These are phyloP conservation scores for Australoheros facetus DNA, from an alignment of 2,797 vertebrate genomes.

Conservation along the genomic window DNA sequence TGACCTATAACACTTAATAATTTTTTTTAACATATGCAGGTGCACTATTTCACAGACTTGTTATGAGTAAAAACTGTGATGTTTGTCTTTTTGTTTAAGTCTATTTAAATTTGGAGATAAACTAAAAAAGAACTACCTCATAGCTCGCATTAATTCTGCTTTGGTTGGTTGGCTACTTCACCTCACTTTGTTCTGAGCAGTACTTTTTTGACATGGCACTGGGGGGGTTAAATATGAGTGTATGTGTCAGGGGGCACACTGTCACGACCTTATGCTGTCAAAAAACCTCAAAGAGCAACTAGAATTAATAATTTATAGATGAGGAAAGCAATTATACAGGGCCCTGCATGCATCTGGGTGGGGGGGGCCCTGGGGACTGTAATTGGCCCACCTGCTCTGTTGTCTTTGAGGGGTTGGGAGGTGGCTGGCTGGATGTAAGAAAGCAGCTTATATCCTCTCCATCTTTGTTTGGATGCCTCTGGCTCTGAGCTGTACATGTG, in stretches of 20 bases:
- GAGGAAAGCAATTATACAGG: constrained; percentile 81
- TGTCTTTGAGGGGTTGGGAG: constrained; percentile 49
- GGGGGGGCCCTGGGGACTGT: constrained; percentile 59
- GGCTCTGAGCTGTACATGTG: constrained; percentile 24
- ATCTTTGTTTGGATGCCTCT: constrained; percentile 68
- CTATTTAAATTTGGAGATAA: neutral
- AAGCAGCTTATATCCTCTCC: constrained; percentile 24
- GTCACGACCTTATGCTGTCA: constrained; percentile 47
- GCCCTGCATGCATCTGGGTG: constrained; percentile 66
- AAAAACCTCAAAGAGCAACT: constrained; percentile 61
- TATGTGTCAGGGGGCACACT: constrained; percentile 51
- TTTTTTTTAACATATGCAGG: neutral
- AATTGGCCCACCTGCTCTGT: constrained; percentile 84
- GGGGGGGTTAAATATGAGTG: constrained; percentile 49
- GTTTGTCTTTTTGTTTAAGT: neutral
- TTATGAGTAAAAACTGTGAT: neutral
- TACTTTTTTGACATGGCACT: constrained; percentile 20
- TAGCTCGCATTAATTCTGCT: neutral
- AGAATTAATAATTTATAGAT: constrained; percentile 85
- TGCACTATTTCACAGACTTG: neutral
- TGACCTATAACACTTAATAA: too few species aligned
- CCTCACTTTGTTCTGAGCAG: constrained; percentile 14
- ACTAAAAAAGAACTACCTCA: neutral
- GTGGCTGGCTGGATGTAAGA: constrained; percentile 40
- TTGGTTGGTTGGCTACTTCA: neutral